Evolutionary conservation across 2,797 vertebrate genomes (phyloP).

Genomic region (Gastrophryne carolinensis): DNA sequence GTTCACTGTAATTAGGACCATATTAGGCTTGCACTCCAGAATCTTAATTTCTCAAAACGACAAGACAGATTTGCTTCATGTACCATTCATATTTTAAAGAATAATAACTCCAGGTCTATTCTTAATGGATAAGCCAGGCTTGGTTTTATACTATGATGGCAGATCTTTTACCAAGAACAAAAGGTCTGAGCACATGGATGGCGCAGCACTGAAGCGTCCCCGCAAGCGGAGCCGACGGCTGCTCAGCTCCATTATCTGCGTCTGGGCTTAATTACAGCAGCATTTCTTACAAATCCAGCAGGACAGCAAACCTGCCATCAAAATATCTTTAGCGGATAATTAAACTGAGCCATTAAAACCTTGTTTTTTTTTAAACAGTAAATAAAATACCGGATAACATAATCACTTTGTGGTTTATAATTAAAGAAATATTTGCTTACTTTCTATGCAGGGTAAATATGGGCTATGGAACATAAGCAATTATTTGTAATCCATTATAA

Average conservation of each 20-base stretch:
- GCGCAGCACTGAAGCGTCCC: not conserved
- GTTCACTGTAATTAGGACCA: not conserved
- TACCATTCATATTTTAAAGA: not conserved
- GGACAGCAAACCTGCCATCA: not conserved
- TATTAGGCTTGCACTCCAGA: not conserved
- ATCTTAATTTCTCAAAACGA: not conserved
- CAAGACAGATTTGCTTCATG: not conserved
- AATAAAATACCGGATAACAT: not conserved
- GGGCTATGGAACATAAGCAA: too few relatives aligned
- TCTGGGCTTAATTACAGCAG: not conserved
- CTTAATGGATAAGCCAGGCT: not conserved
- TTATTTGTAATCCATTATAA: too few relatives aligned
- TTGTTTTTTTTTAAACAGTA: not conserved
- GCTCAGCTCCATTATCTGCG: not conserved
- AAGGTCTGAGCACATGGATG: not conserved
- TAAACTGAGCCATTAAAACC: not conserved
- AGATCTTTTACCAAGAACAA: not conserved
- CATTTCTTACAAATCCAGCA: not conserved
- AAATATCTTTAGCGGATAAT: not conserved
- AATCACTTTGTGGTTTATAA: not conserved
- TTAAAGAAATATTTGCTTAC: not conserved
- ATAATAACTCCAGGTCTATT: not conserved
- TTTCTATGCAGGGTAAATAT: not conserved
- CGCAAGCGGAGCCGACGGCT: not conserved
- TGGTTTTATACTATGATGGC: not conserved